These are phyloP conservation scores for Corythornis leucogaster DNA, from an alignment of 2,797 vertebrate genomes.

Conservation along the genomic window DNA sequence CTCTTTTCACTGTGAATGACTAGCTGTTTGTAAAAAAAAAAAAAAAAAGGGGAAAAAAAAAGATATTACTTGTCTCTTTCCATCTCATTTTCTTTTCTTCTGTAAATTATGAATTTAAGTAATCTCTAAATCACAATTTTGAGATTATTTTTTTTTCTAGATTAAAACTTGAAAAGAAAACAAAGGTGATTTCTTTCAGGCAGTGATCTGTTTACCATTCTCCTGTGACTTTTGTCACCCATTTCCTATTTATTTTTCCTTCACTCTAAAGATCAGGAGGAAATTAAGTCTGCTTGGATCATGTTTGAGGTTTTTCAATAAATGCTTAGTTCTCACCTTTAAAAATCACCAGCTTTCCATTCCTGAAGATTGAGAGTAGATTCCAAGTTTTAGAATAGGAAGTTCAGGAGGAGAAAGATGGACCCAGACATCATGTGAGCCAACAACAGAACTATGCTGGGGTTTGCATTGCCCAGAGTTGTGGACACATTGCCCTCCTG, in stretches of 20 bases:
- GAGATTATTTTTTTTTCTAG: background rate
- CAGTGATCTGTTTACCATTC: background rate
- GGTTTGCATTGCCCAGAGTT: background rate
- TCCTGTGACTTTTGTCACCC: background rate
- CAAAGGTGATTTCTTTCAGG: too few species aligned
- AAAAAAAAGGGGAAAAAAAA: background rate
- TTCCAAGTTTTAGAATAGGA: background rate
- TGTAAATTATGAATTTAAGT: conserved; percentile 3
- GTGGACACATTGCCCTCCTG: background rate
- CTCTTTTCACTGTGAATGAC: background rate
- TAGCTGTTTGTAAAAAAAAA: conserved; percentile 9
- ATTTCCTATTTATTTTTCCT: background rate
- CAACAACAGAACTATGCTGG: fast-evolving
- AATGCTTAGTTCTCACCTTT: fast-evolving
- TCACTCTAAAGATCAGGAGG: background rate
- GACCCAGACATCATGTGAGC: background rate
- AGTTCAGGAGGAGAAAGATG: background rate
- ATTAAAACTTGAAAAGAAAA: too few species aligned
- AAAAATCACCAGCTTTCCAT: background rate
- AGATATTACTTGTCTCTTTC: background rate
- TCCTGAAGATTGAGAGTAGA: background rate
- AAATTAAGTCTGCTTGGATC: background rate
- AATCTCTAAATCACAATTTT: background rate
- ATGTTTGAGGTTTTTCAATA: background rate
- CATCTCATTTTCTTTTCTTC: background rate